Conservation (phyloP, 2,888 invertebrate genomes). For the Drosophila mulleri region DNA sequence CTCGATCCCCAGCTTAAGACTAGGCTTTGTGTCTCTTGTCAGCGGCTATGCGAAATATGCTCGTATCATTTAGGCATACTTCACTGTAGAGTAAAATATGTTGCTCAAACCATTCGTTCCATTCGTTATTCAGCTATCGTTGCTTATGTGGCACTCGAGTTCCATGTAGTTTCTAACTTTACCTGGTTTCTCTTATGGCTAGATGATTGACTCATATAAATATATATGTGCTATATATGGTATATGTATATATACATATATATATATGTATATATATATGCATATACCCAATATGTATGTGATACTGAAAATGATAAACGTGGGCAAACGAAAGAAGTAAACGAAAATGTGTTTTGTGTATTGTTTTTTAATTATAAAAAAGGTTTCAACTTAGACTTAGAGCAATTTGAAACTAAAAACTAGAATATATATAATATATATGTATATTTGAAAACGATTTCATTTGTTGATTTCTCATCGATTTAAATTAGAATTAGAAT, state of each 20-base stretch:
- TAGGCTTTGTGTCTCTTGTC: constrained; percentile 35
- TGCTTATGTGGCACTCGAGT: constrained; percentile 73
- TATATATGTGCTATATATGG: not conserved
- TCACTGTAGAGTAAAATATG: constrained; percentile 29
- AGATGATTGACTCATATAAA: constrained; percentile 17
- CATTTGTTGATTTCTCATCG: not conserved
- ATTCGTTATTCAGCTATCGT: constrained; percentile 71
- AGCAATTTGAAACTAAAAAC: constrained; percentile 51
- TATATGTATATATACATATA: not conserved
- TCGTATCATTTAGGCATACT: constrained; percentile 32
- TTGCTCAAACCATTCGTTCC: constrained; percentile 69
- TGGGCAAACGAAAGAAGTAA: constrained; percentile 13
- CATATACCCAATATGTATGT: constrained; percentile 4
- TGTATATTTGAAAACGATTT: constrained; percentile 23
- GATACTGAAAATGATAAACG: constrained; percentile 27
- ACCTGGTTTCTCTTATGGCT: constrained; percentile 55
- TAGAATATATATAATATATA: constrained; percentile 34
- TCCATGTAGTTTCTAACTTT: constrained; percentile 51
- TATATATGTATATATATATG: constrained; percentile 3
- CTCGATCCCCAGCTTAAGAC: constrained; percentile 10
- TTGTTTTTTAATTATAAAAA: constrained; percentile 71
- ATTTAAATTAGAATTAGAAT: constrained; percentile 47
- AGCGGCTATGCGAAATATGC: constrained; percentile 61
- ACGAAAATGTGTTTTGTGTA: constrained; percentile 26
- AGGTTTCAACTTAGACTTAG: constrained; percentile 61